Conservation (phyloP, 2,797 vertebrate species). For the Salmo trutta region DNA sequence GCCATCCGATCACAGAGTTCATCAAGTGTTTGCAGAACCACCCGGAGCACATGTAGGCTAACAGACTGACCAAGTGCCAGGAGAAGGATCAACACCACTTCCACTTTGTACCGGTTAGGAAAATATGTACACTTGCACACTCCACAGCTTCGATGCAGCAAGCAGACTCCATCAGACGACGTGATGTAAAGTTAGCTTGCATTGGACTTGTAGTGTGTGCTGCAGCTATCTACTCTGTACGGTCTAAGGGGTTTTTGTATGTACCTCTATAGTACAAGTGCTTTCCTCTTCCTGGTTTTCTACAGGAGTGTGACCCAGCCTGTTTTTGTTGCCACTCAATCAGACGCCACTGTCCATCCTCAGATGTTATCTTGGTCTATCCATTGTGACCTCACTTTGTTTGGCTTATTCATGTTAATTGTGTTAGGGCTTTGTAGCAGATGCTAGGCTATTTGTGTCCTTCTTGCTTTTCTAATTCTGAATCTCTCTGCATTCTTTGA, state of each 20-base stretch:
- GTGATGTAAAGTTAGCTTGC: neutral
- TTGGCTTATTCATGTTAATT: slow-evolving; percentile 8
- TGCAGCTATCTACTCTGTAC: neutral
- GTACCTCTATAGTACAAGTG: neutral
- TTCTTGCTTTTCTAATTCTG: slow-evolving; percentile 34
- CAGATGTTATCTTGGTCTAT: slow-evolving; percentile 21
- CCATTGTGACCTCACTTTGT: slow-evolving; percentile 39
- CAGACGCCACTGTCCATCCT: slow-evolving; percentile 29
- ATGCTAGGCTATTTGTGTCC: slow-evolving; percentile 6
- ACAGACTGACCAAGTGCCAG: slow-evolving; percentile 62
- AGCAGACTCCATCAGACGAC: slow-evolving; percentile 1
- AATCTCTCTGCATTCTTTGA: neutral
- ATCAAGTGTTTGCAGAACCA: slow-evolving; percentile 93
- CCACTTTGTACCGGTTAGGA: slow-evolving; percentile 8
- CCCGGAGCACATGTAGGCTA: slow-evolving; percentile 86
- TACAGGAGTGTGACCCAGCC: neutral
- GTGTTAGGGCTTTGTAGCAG: slow-evolving; percentile 15
- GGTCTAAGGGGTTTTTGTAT: neutral
- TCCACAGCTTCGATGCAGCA: slow-evolving; percentile 35
- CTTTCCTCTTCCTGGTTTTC: neutral
- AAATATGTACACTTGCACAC: slow-evolving; percentile 20
- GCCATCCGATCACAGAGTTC: slow-evolving; percentile 84
- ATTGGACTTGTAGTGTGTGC: too few species aligned
- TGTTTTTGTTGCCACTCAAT: slow-evolving; percentile 44
- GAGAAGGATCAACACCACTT: slow-evolving; percentile 33